Percentiles rank a stretch among this genome's conserved stretches.
These are phyloP conservation scores for Aphaenogaster ashmeadi DNA, from an alignment of 1,140 invertebrate genomes.

Conservation along the genomic window DNA sequence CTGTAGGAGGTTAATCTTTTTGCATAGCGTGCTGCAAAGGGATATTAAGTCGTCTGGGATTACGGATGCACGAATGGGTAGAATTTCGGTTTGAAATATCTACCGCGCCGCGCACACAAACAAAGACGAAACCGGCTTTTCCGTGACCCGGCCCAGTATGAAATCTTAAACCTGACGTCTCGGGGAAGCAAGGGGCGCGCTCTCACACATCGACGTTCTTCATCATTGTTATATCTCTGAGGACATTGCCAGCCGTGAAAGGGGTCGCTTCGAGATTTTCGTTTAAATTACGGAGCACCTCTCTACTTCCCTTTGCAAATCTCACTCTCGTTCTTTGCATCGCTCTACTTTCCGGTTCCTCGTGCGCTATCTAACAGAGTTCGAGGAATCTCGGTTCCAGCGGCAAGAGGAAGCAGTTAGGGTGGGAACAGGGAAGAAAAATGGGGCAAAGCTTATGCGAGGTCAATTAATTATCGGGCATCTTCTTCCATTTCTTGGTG, in stretches of 20 bases:
- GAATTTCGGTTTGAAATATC: conserved; percentile 59
- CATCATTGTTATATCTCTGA: conserved; percentile 63
- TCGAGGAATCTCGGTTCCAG: conserved; percentile 46
- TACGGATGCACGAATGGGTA: conserved; percentile 42
- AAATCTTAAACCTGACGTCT: conserved; percentile 57
- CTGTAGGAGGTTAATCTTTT: conserved; percentile 38
- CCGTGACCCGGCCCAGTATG: conserved; percentile 4
- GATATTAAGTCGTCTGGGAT: conserved; percentile 47
- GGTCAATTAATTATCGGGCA: conserved; percentile 77
- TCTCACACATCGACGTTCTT: conserved; percentile 32
- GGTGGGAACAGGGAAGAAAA: conserved; percentile 67
- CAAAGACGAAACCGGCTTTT: conserved; percentile 33
- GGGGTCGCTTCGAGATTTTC: conserved; percentile 69
- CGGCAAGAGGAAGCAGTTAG: not conserved
- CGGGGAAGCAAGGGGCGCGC: not conserved
- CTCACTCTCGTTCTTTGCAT: not conserved
- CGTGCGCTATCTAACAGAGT: conserved; percentile 44
- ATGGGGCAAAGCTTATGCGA: conserved; percentile 73
- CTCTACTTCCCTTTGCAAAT: conserved; percentile 16
- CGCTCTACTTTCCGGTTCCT: not conserved
- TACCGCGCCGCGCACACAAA: conserved; percentile 37
- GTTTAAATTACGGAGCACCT: conserved; percentile 69
- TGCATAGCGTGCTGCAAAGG: conserved; percentile 6
- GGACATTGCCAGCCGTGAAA: conserved; percentile 57
- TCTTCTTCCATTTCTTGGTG: conserved; percentile 25